Base-by-base conservation (phyloP, 2,888 invertebrate genomes). In the Pegoplata infirma region DNA sequence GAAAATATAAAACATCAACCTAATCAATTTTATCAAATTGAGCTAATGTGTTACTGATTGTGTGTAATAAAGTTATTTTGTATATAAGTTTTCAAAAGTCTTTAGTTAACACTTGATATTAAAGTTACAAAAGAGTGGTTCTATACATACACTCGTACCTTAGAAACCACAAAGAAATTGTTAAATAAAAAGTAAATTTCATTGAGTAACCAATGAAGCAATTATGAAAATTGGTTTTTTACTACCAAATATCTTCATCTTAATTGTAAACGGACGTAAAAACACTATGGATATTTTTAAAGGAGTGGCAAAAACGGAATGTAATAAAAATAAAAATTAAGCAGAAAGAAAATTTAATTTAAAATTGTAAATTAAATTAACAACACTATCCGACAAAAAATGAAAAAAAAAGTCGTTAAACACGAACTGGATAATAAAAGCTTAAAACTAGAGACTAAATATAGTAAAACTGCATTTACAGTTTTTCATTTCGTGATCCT, bases 191-290 rank as follows among this genome's bases (percentile, higher is more conserved):
- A 59, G 8, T 44, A 59, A 67, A 61, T 61, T 61, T 56, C 17
- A 58, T 75, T 59, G 72, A 68, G 56, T 47, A 82, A 77, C 76
- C 80, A 81, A 82, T 81, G 73, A 82, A 77, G 74, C 82, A 82
- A 82, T 82, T 82, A 82, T 79, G 79, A 75, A 80, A 82, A 82
- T 82, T 81, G 76, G 76, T 81, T 82, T 82, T 74, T 46, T 14
- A 7, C 64, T 56, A 56, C 23, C 36, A 28, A 56, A n/a, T 69
- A 32, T 28, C 40, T 46, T 49, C 14, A n/a, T 44, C n/a, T n/a
- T n/a, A n/a, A n/a, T n/a, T n/a, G n/a, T n/a, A n/a, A n/a, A n/a
- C n/a, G n/a, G n/a, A n/a, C n/a, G n/a, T n/a, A n/a, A n/a, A n/a
- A n/a, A n/a, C n/a, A n/a, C n/a, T n/a, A n/a, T n/a, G n/a, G n/a